These are phyloP conservation scores for Nibea albiflora DNA, from an alignment of 2,113 vertebrate genomes.

Conservation along the genomic window DNA sequence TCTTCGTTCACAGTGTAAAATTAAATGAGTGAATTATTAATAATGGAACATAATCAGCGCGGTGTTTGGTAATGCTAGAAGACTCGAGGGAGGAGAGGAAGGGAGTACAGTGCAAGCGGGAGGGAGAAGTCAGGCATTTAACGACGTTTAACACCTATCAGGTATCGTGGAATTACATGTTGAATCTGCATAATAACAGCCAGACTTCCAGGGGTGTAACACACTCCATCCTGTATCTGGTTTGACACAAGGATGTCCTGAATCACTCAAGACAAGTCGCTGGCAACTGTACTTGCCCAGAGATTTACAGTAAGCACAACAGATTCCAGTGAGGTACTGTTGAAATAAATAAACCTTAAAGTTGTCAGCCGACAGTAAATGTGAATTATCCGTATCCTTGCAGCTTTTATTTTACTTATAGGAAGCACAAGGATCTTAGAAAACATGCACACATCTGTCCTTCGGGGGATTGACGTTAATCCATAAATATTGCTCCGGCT, in stretches of 20 bases:
- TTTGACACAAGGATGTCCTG: not conserved
- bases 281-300: not conserved
- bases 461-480: not conserved
- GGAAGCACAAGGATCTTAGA: not conserved
- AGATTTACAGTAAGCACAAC: constrained; percentile 7
- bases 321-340: not conserved
- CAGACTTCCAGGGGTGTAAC: not conserved
- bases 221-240: not conserved
- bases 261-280: not conserved
- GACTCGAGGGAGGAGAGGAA: constrained; percentile 28
- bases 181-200: not conserved
- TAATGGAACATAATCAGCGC: constrained; percentile 74
- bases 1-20: constrained; percentile 63
- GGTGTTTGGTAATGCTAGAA: constrained; percentile 71
- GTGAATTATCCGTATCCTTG: not conserved
- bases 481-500: constrained; percentile 21
- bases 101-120: constrained; percentile 1
- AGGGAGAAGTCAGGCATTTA: not conserved
- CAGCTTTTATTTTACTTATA: not conserved
- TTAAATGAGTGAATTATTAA: constrained; percentile 84
- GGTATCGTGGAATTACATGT: not conserved
- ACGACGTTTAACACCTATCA: not conserved
- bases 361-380: not conserved
- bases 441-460: constrained; percentile 12
- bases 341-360: constrained; percentile 7